Conservation (phyloP, 2,888 invertebrate genomes). For the Oscheius onirici region DNA sequence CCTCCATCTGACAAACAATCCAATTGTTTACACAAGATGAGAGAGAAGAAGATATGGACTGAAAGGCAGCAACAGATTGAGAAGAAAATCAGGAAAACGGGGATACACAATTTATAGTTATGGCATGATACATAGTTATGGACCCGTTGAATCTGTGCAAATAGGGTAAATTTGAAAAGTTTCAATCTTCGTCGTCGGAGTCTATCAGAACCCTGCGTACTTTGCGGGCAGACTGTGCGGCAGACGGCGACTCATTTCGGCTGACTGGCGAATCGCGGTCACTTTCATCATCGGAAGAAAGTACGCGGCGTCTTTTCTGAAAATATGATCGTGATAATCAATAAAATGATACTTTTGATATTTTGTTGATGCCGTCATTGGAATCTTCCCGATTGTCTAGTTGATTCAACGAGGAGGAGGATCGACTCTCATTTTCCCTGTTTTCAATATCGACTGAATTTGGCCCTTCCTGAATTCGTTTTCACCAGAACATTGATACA, state of each 20-base stretch:
- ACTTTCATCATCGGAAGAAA: constrained; percentile 44
- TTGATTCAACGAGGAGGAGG: too few species aligned
- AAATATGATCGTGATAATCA: not conserved
- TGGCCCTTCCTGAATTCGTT: too few species aligned
- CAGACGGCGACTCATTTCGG: constrained; percentile 3
- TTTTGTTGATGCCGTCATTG: too few species aligned
- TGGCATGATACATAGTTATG: not conserved
- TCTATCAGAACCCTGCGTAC: constrained; percentile 14
- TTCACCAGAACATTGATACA: too few species aligned
- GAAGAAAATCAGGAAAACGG: not conserved
- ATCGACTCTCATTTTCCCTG: too few species aligned
- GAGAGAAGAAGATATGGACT: not conserved
- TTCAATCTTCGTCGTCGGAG: constrained; percentile 21
- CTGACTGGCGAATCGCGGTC: not conserved
- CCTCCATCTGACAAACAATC: constrained; percentile 25
- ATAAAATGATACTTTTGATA: not conserved
- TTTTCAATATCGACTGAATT: too few species aligned
- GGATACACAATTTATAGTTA: not conserved
- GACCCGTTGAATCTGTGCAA: not conserved
- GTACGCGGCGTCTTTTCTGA: constrained; percentile 32
- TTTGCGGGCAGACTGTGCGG: constrained; percentile 17
- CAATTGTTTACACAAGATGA: not conserved
- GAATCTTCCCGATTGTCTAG: too few species aligned
- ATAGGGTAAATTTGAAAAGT: not conserved
- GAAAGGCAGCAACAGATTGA: not conserved